Percentiles rank a stretch among this genome's conserved stretches.
These are phyloP conservation scores for Brachionus asplanchnoidis DNA, from an alignment of 1,140 invertebrate genomes.

Conservation along the genomic window DNA sequence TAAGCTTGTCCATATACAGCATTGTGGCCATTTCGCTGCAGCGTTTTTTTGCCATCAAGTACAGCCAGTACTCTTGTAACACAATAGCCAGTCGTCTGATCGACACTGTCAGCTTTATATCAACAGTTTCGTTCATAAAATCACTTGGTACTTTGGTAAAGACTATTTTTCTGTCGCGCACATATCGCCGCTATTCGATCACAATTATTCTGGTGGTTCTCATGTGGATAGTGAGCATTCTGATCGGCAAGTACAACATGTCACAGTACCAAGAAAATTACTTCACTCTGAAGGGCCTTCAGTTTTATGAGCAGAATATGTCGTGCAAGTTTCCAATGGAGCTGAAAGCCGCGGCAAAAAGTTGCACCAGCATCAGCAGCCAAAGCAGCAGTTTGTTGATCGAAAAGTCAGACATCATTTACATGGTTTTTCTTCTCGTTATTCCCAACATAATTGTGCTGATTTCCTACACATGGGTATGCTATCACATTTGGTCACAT, in stretches of 20 bases:
- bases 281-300: background rate
- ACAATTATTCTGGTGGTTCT: background rate
- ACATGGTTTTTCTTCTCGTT: slow-evolving; percentile 20
- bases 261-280: background rate
- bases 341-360: background rate
- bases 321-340: slow-evolving; percentile 6
- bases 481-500: slow-evolving; percentile 39
- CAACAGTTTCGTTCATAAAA: background rate
- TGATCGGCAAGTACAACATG: slow-evolving; percentile 20
- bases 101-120: slow-evolving; percentile 5
- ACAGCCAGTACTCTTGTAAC: background rate
- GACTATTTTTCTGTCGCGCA: slow-evolving; percentile 2
- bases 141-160: slow-evolving; percentile 9
- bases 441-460: slow-evolving; percentile 28
- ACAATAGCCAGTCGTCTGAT: background rate
- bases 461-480: background rate
- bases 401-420: slow-evolving; percentile 19
- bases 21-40: slow-evolving; percentile 32
- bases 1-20: slow-evolving; percentile 32
- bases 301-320: slow-evolving; percentile 23
- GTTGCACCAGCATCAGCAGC: background rate
- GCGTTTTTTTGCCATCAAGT: slow-evolving; percentile 33
- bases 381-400: background rate
- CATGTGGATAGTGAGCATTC: background rate
- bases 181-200: slow-evolving; percentile 25